Evolutionary conservation across 2,888 invertebrate genomes (phyloP).

Genomic region (Helobdella robusta): DNA sequence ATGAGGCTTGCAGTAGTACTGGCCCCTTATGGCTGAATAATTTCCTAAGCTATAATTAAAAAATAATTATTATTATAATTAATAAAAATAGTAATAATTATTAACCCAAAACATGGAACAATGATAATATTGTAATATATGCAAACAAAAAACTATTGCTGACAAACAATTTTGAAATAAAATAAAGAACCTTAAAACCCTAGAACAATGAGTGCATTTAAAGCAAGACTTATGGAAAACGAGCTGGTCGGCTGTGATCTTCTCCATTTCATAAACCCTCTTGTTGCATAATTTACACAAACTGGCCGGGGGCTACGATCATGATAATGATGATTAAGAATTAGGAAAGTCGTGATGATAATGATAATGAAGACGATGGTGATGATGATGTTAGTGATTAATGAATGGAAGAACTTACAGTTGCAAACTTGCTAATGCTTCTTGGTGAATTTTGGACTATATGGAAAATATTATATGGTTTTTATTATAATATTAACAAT

Average conservation of each 20-base stretch:
- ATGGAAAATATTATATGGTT: too few relatives aligned
- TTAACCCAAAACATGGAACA: not conserved
- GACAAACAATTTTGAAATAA: not conserved
- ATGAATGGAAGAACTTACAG: too few relatives aligned
- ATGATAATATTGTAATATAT: not conserved
- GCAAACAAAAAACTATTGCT: not conserved
- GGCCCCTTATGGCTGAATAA: conserved; percentile 37
- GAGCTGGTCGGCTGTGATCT: conserved; percentile 77
- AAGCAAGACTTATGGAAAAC: conserved; percentile 91
- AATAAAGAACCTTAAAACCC: conserved; percentile 66
- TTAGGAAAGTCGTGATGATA: too few relatives aligned
- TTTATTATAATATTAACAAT: too few relatives aligned
- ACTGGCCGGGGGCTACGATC: conserved; percentile 16
- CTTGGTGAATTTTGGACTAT: too few relatives aligned
- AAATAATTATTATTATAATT: not conserved
- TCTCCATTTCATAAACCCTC: conserved; percentile 91
- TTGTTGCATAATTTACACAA: conserved; percentile 73
- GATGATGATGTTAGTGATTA: too few relatives aligned
- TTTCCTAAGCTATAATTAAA: conserved; percentile 36
- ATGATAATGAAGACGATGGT: too few relatives aligned
- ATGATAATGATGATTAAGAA: not conserved
- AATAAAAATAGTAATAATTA: not conserved
- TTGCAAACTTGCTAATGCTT: too few relatives aligned
- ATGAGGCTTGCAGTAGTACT: conserved; percentile 39
- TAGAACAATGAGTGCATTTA: conserved; percentile 81